Base-by-base conservation (phyloP, 1,140 invertebrate species). In the Micrasema longulum region DNA sequence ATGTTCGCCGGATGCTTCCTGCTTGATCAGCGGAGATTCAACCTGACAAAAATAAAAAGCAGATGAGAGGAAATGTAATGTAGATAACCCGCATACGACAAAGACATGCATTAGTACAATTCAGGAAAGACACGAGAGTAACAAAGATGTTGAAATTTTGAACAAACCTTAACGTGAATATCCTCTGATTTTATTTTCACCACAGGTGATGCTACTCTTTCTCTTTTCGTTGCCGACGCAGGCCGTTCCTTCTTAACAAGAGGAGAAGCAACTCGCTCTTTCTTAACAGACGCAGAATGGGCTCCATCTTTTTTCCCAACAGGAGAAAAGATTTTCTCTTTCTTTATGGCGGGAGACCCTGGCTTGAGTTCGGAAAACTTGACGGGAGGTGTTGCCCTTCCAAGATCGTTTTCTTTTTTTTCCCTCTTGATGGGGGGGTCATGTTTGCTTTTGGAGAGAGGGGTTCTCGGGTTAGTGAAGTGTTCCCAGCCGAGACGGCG, bases 401-500 rank as follows among this genome's bases (percentile, higher is more conserved):
- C 18, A 5, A 20, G 47, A 5, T 16, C 16, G 11, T 16, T 16
- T 10, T n/a, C 14, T 48, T 48, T 16, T 18, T 2, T 6, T 22
- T 53, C 23, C 23, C 23, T 11, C 50, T 31, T 55, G 52, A 16
- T n/a, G 23, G 18, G 52, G 52, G 31, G 26, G 52, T 14, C 10
- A n/a, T 35, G 52, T 12, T 55, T 48, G 7, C 50, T 26, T n/a
- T 10, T 0, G 14, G 11, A 2, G 55, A 2, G 5, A 31, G 47
- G 55, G 16, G 35, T 11, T 23, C 7, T 18, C 31, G 31, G 55
- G 7, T 53, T 31, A n/a, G 60, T 22, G 60, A 10, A 22, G 41
- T 52, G 16, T 70, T 86, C 85, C 76, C 86, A 86, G 36, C 87
- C 87, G 55, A 88, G 84, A 1, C 86, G 81, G 10, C 87, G 82